Conservation (phyloP, 2,888 invertebrate species). For the Zootermopsis nevadensis region DNA sequence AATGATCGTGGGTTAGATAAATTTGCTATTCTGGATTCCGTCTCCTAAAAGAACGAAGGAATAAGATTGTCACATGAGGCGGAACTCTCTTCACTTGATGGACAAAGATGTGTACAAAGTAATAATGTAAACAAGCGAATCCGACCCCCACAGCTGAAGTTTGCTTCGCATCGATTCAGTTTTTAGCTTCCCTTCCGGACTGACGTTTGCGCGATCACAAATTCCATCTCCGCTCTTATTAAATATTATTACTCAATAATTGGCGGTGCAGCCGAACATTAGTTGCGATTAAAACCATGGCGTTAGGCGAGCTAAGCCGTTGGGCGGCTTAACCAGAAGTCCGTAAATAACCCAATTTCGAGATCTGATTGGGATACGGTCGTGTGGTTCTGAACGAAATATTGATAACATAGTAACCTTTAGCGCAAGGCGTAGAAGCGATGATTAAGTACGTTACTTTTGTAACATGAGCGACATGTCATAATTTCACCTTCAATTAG, state of each 20-base stretch:
- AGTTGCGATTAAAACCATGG: neutral
- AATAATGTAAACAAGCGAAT: too few relatives aligned
- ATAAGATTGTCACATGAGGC: too few relatives aligned
- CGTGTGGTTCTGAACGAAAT: neutral
- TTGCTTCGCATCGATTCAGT: neutral
- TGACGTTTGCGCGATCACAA: neutral
- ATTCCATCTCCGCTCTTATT: constrained; percentile 14
- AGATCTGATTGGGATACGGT: neutral
- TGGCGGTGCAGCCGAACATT: neutral
- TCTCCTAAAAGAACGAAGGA: too few relatives aligned
- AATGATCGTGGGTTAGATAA: too few relatives aligned
- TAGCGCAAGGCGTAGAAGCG: too few relatives aligned
- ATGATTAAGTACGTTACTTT: too few relatives aligned
- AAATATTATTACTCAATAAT: constrained; percentile 8
- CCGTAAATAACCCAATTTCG: neutral
- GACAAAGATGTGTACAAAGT: too few relatives aligned
- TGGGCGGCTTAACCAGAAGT: neutral
- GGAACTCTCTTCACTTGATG: too few relatives aligned
- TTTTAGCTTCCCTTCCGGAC: neutral
- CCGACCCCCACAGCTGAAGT: too few relatives aligned
- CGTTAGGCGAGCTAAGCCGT: neutral
- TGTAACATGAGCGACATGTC: too few relatives aligned
- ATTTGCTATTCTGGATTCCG: too few relatives aligned
- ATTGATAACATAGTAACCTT: neutral
- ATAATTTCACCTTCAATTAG: too few relatives aligned